Percentiles rank a stretch among this genome's conserved stretches.
phyloP scores from a whole-genome alignment of 2,888 invertebrate species.

The Andrena bucephala region DNA sequence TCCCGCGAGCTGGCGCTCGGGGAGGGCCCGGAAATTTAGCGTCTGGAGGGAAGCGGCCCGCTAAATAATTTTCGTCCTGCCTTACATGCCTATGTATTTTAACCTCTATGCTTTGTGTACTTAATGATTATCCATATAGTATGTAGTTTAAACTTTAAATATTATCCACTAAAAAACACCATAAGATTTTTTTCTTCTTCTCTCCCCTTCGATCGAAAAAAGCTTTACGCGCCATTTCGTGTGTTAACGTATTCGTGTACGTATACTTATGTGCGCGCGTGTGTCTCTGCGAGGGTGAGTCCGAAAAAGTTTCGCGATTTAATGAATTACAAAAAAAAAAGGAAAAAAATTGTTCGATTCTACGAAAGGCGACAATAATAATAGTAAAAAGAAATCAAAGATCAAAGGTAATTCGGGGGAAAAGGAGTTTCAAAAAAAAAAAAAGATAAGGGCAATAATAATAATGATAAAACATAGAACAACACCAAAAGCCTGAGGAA shows the following conservation, averaged over 20 bases:
- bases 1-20: neutral
- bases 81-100: conserved; percentile 81
- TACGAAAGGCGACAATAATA: conserved; percentile 37
- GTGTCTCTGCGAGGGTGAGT: conserved; percentile 66
- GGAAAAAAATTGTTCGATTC: conserved; percentile 40
- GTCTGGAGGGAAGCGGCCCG: conserved; percentile 81
- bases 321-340: conserved; percentile 41
- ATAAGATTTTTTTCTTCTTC: conserved; percentile 74
- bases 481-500: conserved; percentile 36
- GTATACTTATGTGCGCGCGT: conserved; percentile 53
- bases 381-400: conserved; percentile 27
- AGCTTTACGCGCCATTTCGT: conserved; percentile 74
- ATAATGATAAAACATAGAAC: conserved; percentile 47
- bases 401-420: conserved; percentile 47
- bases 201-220: conserved; percentile 69
- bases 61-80: conserved; percentile 73
- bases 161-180: conserved; percentile 83
- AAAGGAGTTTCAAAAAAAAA: conserved; percentile 48
- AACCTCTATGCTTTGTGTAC: conserved; percentile 83
- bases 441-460: conserved; percentile 17
- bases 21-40: conserved; percentile 72
- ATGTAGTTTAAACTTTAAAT: conserved; percentile 83
- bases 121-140: conserved; percentile 84
- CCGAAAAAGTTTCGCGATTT: conserved; percentile 51
- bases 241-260: conserved; percentile 13